Evolutionary conservation across 2,888 invertebrate genomes (phyloP).

Genomic region (Pyrocoelia pectoralis): DNA sequence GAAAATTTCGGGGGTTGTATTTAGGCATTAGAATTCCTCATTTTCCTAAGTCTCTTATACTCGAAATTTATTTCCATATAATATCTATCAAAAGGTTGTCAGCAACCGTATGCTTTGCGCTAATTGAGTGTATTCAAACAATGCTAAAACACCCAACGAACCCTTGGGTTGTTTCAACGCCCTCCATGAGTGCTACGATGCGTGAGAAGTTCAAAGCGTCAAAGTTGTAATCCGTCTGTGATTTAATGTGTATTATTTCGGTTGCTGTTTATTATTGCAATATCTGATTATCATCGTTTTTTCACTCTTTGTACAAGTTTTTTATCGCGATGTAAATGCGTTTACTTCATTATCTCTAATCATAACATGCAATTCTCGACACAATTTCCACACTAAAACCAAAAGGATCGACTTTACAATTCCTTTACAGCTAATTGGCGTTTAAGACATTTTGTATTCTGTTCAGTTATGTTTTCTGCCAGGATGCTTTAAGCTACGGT

Average conservation of each 20-base stretch:
- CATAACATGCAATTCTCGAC: no score
- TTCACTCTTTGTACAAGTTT: constrained; percentile 6
- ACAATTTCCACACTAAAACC: no score
- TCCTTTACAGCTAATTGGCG: no score
- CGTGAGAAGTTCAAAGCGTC: constrained; percentile 59
- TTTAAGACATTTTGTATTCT: no score
- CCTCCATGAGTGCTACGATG: constrained; percentile 51
- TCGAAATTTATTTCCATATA: constrained; percentile 35
- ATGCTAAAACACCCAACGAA: constrained; percentile 50
- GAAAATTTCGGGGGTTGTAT: neutral
- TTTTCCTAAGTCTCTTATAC: constrained; percentile 3
- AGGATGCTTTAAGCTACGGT: no score
- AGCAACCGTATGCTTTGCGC: constrained; percentile 44
- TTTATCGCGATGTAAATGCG: no score
- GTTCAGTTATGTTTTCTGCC: no score
- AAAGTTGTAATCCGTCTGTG: constrained; percentile 55
- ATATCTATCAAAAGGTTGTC: constrained; percentile 36
- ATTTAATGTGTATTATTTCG: constrained; percentile 61
- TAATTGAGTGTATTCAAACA: constrained; percentile 60
- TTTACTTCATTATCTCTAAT: no score
- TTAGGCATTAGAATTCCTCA: constrained; percentile 10
- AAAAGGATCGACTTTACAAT: no score
- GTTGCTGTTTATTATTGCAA: constrained; percentile 51
- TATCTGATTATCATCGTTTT: constrained; percentile 57
- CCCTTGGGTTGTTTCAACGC: constrained; percentile 53